A percentile compares a stretch with the other conserved stretches of the same genome.
Evolutionary conservation across 2,113 vertebrate species (phyloP).

Genomic region (Dinomys branickii): DNA sequence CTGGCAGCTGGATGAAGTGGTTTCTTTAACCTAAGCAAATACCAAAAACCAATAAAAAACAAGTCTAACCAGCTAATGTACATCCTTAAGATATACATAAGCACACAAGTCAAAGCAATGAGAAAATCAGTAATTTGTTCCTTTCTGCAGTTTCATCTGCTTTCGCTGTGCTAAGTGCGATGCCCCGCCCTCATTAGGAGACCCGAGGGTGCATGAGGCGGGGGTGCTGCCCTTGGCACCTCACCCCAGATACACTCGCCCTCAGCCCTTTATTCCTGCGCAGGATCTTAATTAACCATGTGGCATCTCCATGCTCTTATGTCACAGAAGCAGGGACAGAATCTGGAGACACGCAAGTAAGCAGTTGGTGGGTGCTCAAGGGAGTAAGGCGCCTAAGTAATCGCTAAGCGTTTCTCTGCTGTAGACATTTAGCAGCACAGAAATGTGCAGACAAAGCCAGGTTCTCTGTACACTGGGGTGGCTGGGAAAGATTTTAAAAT

Average conservation of each 20-base stretch:
- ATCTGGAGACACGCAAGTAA: neutral
- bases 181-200: neutral
- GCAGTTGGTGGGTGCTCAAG: neutral
- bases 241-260: neutral
- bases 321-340: neutral
- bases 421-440: neutral
- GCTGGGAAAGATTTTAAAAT: neutral
- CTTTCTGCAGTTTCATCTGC: neutral
- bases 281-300: neutral
- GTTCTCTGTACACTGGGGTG: neutral
- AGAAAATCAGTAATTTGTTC: neutral
- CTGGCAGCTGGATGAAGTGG: neutral
- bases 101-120: neutral
- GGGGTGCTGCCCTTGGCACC: neutral
- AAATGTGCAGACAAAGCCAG: neutral
- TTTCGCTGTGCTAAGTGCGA: neutral
- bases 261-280: neutral
- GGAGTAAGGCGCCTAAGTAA: neutral
- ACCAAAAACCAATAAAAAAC: neutral
- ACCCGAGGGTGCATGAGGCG: neutral
- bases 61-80: neutral
- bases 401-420: neutral
- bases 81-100: neutral
- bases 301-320: neutral
- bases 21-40: conserved; percentile 44